phyloP scores from a whole-genome alignment of 2,888 invertebrate species.

The Branchellion lobata region DNA sequence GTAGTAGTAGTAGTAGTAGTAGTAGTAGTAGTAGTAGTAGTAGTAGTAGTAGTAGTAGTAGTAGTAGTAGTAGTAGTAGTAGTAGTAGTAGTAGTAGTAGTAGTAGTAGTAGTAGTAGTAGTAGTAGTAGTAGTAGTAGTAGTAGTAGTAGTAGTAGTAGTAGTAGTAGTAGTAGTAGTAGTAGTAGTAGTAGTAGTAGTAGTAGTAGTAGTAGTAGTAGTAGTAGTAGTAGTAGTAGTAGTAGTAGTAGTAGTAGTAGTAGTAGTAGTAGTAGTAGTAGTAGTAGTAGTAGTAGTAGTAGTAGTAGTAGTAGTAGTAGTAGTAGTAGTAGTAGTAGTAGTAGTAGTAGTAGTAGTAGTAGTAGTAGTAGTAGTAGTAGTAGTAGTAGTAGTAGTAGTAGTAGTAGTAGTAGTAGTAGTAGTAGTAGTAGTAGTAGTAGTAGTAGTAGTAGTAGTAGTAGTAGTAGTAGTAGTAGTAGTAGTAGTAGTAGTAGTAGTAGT shows the following conservation, averaged over 20 bases:
- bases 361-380: conserved; percentile 48
- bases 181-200: conserved; percentile 48
- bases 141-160: conserved; percentile 48
- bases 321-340: conserved; percentile 48
- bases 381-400: conserved; percentile 43
- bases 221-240: conserved; percentile 46
- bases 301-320: conserved; percentile 39
- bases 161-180: conserved; percentile 42
- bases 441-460: conserved; percentile 43
- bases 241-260: conserved; percentile 46
- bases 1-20: conserved; percentile 48
- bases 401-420: conserved; percentile 46
- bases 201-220: conserved; percentile 43
- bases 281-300: conserved; percentile 47
- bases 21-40: conserved; percentile 47
- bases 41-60: conserved; percentile 15
- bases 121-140: conserved; percentile 39
- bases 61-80: conserved; percentile 46
- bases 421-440: conserved; percentile 32
- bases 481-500: conserved; percentile 48
- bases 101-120: conserved; percentile 47
- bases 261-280: conserved; percentile 43
- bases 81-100: conserved; percentile 43
- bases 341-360: conserved; percentile 42
- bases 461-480: conserved; percentile 49